Percentiles rank a stretch among this genome's conserved stretches.
These are phyloP conservation scores for Petaurus breviceps DNA, from an alignment of 2,113 vertebrate species.

Conservation along the genomic window DNA sequence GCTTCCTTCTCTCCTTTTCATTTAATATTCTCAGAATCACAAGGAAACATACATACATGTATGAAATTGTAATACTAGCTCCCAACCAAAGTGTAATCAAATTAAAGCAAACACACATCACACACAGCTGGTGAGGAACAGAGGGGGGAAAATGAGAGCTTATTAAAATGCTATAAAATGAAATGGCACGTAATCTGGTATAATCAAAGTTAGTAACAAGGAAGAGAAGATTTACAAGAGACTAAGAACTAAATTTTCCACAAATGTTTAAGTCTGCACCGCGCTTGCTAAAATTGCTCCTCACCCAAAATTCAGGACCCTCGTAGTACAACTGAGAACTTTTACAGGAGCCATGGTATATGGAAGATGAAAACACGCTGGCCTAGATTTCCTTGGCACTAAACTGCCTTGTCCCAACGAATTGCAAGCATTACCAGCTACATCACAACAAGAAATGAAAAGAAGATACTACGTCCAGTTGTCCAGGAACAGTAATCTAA, in stretches of 20 bases:
- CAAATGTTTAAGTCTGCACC: slow-evolving; percentile 60
- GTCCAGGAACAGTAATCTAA: slow-evolving; percentile 41
- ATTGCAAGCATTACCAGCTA: slow-evolving; percentile 36
- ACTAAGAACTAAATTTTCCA: slow-evolving; percentile 72
- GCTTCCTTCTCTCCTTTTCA: slow-evolving; percentile 3
- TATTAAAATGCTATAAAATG: slow-evolving; percentile 82
- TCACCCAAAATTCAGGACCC: slow-evolving; percentile 26
- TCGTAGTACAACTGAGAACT: slow-evolving; percentile 39
- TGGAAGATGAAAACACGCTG: slow-evolving; percentile 47
- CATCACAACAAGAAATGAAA: not conserved
- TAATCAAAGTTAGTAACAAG: slow-evolving; percentile 83
- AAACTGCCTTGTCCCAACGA: slow-evolving; percentile 44
- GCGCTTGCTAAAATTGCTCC: slow-evolving; percentile 48
- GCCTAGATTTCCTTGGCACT: not conserved
- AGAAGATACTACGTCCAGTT: not conserved
- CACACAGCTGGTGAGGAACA: slow-evolving; percentile 65
- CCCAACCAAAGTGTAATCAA: slow-evolving; percentile 62
- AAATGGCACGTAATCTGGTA: slow-evolving; percentile 73
- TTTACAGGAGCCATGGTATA: slow-evolving; percentile 37
- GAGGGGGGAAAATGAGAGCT: slow-evolving; percentile 77
- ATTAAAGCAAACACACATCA: slow-evolving; percentile 41
- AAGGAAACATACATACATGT: not conserved
- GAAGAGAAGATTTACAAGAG: slow-evolving; percentile 76
- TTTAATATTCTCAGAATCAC: slow-evolving; percentile 12
- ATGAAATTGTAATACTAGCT: slow-evolving; percentile 37